Evolutionary conservation across 2,113 vertebrate species (phyloP).

Genomic region (Procavia capensis): DNA sequence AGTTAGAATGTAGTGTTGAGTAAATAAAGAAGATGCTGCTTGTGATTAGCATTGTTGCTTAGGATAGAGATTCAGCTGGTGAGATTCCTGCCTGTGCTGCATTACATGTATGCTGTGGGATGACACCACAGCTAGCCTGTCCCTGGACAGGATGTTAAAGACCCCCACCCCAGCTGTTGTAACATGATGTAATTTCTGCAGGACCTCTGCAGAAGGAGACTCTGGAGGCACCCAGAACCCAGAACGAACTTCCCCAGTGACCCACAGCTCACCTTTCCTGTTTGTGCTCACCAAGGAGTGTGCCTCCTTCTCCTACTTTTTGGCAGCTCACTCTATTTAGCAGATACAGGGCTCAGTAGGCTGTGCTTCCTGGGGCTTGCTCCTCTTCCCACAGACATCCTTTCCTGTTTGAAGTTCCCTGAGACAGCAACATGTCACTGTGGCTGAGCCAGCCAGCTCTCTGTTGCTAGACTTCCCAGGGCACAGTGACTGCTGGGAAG

Average conservation of each 20-base stretch:
- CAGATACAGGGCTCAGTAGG: not conserved
- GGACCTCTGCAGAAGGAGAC: not conserved
- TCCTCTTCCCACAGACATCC: not conserved
- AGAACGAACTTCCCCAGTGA: not conserved
- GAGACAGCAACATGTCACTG: not conserved
- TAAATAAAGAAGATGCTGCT: not conserved
- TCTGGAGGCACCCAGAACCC: not conserved
- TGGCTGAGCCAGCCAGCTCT: fast-evolving
- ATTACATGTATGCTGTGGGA: not conserved
- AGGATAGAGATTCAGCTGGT: not conserved
- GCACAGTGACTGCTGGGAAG: not conserved
- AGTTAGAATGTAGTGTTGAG: not conserved
- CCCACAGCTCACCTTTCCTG: not conserved
- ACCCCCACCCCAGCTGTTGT: not conserved
- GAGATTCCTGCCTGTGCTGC: fast-evolving
- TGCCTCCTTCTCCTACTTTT: not conserved
- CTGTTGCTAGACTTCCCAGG: not conserved
- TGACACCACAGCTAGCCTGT: not conserved
- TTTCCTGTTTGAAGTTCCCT: not conserved
- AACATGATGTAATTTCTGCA: not conserved
- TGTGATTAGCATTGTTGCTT: fast-evolving
- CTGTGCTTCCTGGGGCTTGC: not conserved
- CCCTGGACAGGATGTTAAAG: not conserved
- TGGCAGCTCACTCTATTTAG: constrained; percentile 36
- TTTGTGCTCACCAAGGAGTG: not conserved